These are phyloP conservation scores for Plecotus auritus DNA, from an alignment of 2,113 vertebrate species.

Conservation along the genomic window DNA sequence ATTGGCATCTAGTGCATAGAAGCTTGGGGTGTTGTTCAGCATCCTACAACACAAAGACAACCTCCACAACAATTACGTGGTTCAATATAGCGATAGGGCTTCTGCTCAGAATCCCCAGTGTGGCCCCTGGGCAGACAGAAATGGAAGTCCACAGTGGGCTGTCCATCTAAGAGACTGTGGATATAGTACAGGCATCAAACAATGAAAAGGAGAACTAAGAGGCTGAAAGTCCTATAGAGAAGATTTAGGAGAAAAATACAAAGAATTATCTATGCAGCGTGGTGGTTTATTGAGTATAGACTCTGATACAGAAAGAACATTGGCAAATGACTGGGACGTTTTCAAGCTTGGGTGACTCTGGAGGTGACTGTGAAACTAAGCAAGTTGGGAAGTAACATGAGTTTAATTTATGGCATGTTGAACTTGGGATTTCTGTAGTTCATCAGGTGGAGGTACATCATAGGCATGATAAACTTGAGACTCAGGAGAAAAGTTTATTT, in stretches of 20 bases:
- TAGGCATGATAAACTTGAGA: background rate
- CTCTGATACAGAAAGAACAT: background rate
- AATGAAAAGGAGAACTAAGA: background rate
- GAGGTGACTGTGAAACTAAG: background rate
- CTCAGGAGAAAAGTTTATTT: background rate
- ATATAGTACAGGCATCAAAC: background rate
- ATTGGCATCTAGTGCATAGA: background rate
- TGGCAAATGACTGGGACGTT: background rate
- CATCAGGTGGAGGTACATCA: background rate
- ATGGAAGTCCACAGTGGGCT: background rate
- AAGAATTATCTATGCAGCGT: background rate
- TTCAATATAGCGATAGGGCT: background rate
- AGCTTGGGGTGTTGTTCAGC: background rate
- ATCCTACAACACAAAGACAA: background rate
- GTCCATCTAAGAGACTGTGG: background rate
- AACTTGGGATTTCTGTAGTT: background rate
- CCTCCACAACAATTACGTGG: accelerated
- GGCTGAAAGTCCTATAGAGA: background rate
- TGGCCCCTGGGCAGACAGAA: background rate
- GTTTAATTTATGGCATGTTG: background rate
- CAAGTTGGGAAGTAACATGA: background rate
- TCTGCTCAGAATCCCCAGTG: background rate
- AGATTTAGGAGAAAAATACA: background rate
- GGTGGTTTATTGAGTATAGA: background rate
- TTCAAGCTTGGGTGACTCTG: background rate